Evolutionary conservation across 2,888 invertebrate genomes (phyloP).

Genomic region (Cenopis cana): DNA sequence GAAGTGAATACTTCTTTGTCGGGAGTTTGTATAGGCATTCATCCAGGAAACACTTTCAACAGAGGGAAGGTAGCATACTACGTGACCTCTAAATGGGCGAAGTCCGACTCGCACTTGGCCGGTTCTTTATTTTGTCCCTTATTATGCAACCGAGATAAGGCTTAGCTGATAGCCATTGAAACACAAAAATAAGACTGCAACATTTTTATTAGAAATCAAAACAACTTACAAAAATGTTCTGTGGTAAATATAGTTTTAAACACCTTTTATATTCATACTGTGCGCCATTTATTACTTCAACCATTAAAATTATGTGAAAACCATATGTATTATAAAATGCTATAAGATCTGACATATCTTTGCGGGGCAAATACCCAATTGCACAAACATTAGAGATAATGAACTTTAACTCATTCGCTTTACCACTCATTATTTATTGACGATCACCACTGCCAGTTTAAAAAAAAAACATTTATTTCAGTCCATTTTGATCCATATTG

Average conservation of each 20-base stretch:
- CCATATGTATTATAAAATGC: background rate
- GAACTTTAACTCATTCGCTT: background rate
- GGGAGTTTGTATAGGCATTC: too few species aligned
- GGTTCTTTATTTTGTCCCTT: too few species aligned
- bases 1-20: too few species aligned
- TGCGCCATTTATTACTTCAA: background rate
- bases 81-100: too few species aligned
- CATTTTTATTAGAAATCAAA: conserved; percentile 37
- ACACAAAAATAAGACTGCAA: conserved; percentile 2
- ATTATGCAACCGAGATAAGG: background rate
- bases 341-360: background rate
- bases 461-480: too few species aligned
- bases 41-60: too few species aligned
- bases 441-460: too few species aligned
- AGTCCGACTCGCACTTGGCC: too few species aligned
- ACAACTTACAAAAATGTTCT: conserved; percentile 13
- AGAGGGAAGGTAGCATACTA: too few species aligned
- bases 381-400: background rate
- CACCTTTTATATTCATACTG: conserved; percentile 6
- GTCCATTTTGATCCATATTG: too few species aligned
- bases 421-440: too few species aligned
- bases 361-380: background rate
- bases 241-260: conserved; percentile 29
- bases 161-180: conserved; percentile 2
- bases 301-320: background rate